These are phyloP conservation scores for Oryctolagus cuniculus DNA, from an alignment of 2,113 vertebrate species.

Conservation along the genomic window DNA sequence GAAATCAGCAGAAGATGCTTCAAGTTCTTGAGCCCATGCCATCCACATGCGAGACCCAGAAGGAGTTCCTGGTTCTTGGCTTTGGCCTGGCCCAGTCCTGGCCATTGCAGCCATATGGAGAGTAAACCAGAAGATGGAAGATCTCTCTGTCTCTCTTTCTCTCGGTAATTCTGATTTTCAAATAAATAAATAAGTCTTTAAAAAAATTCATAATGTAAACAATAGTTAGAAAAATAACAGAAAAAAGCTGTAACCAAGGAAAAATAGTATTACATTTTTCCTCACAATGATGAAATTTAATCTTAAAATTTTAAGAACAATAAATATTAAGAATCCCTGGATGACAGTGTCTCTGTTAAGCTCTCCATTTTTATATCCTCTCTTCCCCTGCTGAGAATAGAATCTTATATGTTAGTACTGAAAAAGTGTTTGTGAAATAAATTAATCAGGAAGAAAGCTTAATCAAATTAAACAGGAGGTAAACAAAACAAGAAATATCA, in stretches of 20 bases:
- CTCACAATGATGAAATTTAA: not conserved
- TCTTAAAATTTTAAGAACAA: slow-evolving; percentile 22
- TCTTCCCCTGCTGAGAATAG: not conserved
- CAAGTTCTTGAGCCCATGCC: too few relatives aligned
- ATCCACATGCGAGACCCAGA: too few relatives aligned
- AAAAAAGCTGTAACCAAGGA: slow-evolving; percentile 21
- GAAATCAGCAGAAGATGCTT: too few relatives aligned
- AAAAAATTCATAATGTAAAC: not conserved
- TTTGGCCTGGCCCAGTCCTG: too few relatives aligned
- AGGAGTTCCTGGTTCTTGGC: too few relatives aligned
- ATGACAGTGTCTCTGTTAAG: not conserved
- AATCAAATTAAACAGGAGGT: not conserved
- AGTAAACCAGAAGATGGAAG: too few relatives aligned
- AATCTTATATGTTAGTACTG: not conserved
- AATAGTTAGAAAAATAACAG: slow-evolving; percentile 41
- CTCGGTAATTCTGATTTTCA: too few relatives aligned
- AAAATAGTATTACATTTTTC: not conserved
- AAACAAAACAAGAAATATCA: slow-evolving; percentile 25
- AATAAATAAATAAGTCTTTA: too few relatives aligned
- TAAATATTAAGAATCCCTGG: slow-evolving; percentile 26
- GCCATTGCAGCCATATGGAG: too few relatives aligned
- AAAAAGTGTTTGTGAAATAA: slow-evolving; percentile 20
- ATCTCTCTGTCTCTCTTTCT: too few relatives aligned
- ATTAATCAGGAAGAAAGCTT: slow-evolving; percentile 1
- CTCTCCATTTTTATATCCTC: not conserved